These are phyloP conservation scores for Myzus persicae DNA, from an alignment of 1,140 invertebrate species.

Conservation along the genomic window DNA sequence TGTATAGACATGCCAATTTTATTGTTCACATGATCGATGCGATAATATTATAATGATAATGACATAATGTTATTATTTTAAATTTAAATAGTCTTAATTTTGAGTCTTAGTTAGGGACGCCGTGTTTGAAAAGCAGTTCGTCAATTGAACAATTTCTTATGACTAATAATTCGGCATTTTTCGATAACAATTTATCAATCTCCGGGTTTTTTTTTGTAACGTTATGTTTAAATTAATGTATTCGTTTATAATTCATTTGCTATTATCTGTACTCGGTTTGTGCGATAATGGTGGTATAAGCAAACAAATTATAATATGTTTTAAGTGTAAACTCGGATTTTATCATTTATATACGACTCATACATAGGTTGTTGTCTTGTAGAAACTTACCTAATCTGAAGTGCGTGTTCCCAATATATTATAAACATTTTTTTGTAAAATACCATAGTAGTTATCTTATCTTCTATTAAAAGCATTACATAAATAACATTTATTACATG, in stretches of 20 bases:
- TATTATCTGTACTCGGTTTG: background rate
- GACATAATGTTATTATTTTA: background rate
- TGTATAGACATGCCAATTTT: background rate
- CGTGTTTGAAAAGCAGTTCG: background rate
- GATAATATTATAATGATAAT: background rate
- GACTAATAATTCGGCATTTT: background rate
- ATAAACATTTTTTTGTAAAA: background rate
- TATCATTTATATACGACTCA: background rate
- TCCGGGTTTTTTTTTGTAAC: background rate
- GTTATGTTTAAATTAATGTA: background rate
- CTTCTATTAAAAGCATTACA: slow-evolving; percentile 50
- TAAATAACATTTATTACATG: slow-evolving; percentile 35
- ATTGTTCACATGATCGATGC: background rate
- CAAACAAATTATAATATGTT: background rate
- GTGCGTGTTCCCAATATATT: background rate
- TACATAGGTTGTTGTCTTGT: background rate
- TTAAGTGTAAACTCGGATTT: background rate
- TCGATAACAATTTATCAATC: slow-evolving; percentile 28
- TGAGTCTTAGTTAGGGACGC: background rate
- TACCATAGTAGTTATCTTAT: slow-evolving; percentile 43
- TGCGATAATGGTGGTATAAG: background rate
- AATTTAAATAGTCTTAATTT: background rate
- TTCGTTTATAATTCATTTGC: background rate
- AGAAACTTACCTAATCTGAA: slow-evolving; percentile 30
- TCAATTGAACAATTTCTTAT: background rate